phyloP scores from a whole-genome alignment of 2,113 vertebrate species.

The Daubentonia madagascariensis region DNA sequence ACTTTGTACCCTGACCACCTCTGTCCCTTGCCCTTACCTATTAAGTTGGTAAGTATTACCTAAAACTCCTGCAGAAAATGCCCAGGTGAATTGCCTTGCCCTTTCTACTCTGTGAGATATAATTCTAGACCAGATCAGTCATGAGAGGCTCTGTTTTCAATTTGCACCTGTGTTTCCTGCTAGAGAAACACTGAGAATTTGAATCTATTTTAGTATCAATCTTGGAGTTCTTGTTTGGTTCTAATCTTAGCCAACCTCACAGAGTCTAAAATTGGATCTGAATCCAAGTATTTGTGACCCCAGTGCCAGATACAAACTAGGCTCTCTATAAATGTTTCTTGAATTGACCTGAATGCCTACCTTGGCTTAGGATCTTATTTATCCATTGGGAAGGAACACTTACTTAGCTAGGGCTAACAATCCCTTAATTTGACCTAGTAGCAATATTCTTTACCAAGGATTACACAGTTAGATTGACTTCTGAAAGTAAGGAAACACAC shows the following conservation, averaged over 20 bases:
- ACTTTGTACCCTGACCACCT: not conserved
- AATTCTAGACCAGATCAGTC: not conserved
- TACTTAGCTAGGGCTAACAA: not conserved
- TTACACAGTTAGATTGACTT: not conserved
- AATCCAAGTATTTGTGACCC: not conserved
- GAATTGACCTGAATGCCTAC: not conserved
- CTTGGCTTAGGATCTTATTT: not conserved
- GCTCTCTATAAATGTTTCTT: not conserved
- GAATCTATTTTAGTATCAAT: constrained; percentile 1
- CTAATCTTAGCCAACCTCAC: not conserved
- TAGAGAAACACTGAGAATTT: constrained; percentile 3
- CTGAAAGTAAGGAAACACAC: constrained; percentile 28
- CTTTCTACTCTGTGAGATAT: not conserved
- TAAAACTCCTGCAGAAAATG: constrained; percentile 15
- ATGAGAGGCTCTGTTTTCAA: not conserved
- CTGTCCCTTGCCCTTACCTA: not conserved
- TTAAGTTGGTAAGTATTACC: constrained; percentile 28
- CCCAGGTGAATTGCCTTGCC: not conserved
- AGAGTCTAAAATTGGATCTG: constrained; percentile 38
- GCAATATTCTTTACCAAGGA: not conserved
- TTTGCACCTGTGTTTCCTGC: not conserved
- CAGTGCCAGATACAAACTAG: not conserved
- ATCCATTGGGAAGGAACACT: not conserved
- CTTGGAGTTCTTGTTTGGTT: not conserved
- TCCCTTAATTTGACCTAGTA: not conserved